Conservation (phyloP, 2,113 vertebrate species). For the Psittacus erithacus region DNA sequence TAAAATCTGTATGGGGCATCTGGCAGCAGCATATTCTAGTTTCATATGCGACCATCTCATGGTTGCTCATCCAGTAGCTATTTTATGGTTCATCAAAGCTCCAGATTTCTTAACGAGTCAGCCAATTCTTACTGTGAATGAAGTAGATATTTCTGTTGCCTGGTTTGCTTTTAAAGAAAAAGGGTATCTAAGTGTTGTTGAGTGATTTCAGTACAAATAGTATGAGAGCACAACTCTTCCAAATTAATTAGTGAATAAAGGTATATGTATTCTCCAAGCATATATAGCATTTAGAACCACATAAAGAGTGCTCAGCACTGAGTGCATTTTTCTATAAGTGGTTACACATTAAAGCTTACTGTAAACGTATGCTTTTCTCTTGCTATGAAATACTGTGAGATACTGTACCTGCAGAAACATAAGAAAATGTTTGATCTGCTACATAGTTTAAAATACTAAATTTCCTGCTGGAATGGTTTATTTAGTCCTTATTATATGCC, state of each 20-base stretch:
- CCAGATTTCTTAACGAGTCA: background rate
- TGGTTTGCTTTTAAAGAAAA: background rate
- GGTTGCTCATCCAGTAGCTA: background rate
- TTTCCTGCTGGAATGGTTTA: background rate
- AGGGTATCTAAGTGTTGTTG: background rate
- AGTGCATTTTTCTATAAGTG: background rate
- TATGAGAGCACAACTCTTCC: background rate
- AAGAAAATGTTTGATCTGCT: background rate
- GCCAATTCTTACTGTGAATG: background rate
- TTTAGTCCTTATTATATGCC: background rate
- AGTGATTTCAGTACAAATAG: background rate
- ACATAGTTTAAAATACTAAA: background rate
- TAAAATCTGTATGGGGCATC: background rate
- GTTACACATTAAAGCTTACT: background rate
- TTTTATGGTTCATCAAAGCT: background rate
- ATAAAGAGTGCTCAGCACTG: background rate
- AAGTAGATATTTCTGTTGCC: background rate
- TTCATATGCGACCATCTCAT: background rate
- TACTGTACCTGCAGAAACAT: background rate
- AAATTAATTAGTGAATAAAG: background rate
- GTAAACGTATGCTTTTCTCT: background rate
- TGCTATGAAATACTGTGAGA: background rate
- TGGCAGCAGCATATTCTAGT: background rate
- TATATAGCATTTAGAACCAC: background rate
- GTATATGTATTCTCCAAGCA: background rate